Base-by-base conservation (phyloP, 2,888 invertebrate genomes). In the Campoletis raptor region DNA sequence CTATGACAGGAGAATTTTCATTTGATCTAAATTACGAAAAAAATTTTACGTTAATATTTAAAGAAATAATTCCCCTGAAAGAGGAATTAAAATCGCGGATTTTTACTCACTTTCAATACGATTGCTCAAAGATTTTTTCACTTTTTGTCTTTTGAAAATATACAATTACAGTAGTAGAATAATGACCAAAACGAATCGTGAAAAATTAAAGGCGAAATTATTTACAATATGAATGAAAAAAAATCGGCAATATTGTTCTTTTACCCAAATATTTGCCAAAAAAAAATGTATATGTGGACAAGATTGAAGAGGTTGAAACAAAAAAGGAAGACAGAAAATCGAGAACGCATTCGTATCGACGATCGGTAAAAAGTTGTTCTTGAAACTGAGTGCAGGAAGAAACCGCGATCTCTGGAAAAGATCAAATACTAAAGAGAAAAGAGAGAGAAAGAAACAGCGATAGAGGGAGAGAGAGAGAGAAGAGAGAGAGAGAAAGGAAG, bases 351-450 rank as follows among this genome's bases (percentile, higher is more conserved):
- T 48, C 36, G 24, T 85, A 85, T 70, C 82, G 82, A 83, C 76
- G 8, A 79, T 37, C 64, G 85, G 76, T 82, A 74, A 82, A 82
- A 81, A 85, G 79, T 82, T 67, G 82, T 78, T 82, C 74, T 66
- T 48, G 67, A 70, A 64, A 21, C 61, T 80, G 66, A 9, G 48
- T 72, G 52, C 69, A 69, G 36, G 18, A 66, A 64, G 74, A 40
- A 81, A 48, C 24, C 48, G 61, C 52, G 42, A 76, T 73, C 54
- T 37, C 77, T 72, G 73, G 67, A 74, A 73, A 70, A 69, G 45
- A 42, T 37, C 21, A 9, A 21, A 67, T 40, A 69, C 15, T 42
- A 48, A 67, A 42, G 12, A 40, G 36, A 72, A 57, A 74, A 30
- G 24, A 57, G 24, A 57, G 61, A 30, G 10, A 12, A 12, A 30